Evolutionary conservation across 2,113 vertebrate species (phyloP), one percentile per base, ranked within the genome.

Genomic region (Chrysochloris asiatica): DNA sequence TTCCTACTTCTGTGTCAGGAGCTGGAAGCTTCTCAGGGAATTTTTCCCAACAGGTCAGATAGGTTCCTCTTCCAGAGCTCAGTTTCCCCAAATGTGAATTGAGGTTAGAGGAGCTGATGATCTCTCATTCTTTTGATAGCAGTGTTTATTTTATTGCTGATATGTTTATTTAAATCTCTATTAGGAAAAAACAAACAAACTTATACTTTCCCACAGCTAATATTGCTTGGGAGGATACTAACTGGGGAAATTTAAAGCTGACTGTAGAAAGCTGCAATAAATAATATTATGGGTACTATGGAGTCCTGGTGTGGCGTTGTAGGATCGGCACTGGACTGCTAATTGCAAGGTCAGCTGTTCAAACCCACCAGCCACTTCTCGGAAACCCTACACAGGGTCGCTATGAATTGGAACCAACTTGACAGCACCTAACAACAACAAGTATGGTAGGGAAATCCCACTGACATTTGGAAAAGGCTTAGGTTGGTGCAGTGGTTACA

Each of bases 221-320:
- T 48, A 65, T 33, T 83, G 38, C 75, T 75, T 86, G 52, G 11
- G 43, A 61, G 52, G 16, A 63, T 91, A 73, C 11, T 76, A 21
- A 22, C n/a, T 80, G 17, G 26, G 50, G 83, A 30, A 69, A 83
- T 92, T 75, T 83, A 65, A 83, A 86, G n/a, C 47, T 59, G 41
- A 83, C 36, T 86, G 94, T 83, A 52, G 19, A 59, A 69, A 90
- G 59, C 50, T 16, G 33, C 86, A 79, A 47, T 52, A 47, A 93
- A 43, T 36, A 24, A 86, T 56, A 21, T 50, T 50, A 16, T 50
- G 48, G 8, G 48, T 50, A 10, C 48, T 50, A 16, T 50, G 8
- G 48, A 50, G 48, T 50, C 48, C 8, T n/a, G 17, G 67, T 41
- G 2, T 52, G 7, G 8, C n/a, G n/a, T n/a, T n/a, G n/a, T n/a